Percentiles rank a stretch among this genome's conserved stretches.
These are phyloP conservation scores for Lophius piscatorius DNA, from an alignment of 2,113 vertebrate genomes.

Conservation along the genomic window DNA sequence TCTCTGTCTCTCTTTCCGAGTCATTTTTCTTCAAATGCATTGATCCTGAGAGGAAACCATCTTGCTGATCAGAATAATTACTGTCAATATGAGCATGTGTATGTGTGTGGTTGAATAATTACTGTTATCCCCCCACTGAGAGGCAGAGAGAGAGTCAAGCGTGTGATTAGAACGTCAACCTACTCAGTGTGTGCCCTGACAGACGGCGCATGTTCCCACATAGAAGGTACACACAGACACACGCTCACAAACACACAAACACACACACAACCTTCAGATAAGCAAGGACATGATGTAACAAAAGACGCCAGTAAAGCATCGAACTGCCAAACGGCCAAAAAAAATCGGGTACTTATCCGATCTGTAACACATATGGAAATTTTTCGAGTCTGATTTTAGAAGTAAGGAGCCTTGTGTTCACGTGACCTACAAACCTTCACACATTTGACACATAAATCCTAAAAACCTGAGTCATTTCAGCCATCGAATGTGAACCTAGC, in stretches of 20 bases:
- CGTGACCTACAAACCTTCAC: no score
- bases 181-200: conserved; percentile 66
- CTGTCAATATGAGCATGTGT: conserved; percentile 76
- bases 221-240: conserved; percentile 20
- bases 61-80: conserved; percentile 84
- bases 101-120: conserved; percentile 72
- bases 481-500: no score
- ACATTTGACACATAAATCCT: no score
- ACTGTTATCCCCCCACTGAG: conserved; percentile 71
- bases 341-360: no score
- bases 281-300: conserved; percentile 27
- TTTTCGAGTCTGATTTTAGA: no score
- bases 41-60: conserved; percentile 80
- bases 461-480: no score
- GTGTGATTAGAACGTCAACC: conserved; percentile 76
- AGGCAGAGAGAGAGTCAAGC: conserved; percentile 63
- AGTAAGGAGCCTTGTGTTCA: no score
- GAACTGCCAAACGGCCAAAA: conserved; percentile 23
- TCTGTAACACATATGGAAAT: no score
- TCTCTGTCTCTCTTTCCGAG: conserved; percentile 6
- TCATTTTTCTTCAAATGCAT: conserved; percentile 71
- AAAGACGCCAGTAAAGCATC: background rate
- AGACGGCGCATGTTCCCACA: conserved; percentile 55
- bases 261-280: conserved; percentile 41
- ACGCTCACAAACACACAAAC: background rate